phyloP scores from a whole-genome alignment of 2,113 vertebrate genomes.

The Bungarus multicinctus region DNA sequence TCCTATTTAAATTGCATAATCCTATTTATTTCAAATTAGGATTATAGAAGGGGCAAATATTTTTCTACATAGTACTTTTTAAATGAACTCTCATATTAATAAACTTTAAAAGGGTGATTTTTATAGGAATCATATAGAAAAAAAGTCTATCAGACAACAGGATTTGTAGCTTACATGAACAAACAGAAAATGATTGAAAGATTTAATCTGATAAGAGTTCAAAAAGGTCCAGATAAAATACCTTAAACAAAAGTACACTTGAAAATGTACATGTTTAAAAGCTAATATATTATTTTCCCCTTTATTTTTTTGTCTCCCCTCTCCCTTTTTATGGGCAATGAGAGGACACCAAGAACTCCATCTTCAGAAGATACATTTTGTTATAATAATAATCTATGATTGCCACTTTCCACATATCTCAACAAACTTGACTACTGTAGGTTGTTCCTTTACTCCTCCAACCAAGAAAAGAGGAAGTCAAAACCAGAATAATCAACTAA shows the following conservation, averaged over 20 bases:
- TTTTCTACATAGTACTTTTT: background rate
- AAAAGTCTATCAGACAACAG: background rate
- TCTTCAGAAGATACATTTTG: background rate
- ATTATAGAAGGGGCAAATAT: background rate
- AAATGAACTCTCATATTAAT: background rate
- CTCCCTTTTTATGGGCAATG: background rate
- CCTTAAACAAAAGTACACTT: background rate
- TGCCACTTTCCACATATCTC: background rate
- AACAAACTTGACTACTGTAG: background rate
- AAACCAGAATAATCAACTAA: background rate
- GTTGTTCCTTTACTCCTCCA: background rate
- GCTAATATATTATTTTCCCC: background rate
- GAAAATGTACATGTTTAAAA: background rate
- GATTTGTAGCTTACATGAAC: background rate
- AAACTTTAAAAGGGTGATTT: background rate
- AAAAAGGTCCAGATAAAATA: background rate
- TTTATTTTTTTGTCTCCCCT: background rate
- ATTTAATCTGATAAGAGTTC: background rate
- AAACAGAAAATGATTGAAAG: background rate
- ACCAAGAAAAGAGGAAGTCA: background rate
- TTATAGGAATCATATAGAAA: background rate
- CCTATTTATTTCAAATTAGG: background rate
- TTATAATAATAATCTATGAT: background rate
- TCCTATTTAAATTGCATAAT: background rate
- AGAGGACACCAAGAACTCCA: background rate